Conservation (phyloP, 1,140 invertebrate species). For the Nomia melanderi region DNA sequence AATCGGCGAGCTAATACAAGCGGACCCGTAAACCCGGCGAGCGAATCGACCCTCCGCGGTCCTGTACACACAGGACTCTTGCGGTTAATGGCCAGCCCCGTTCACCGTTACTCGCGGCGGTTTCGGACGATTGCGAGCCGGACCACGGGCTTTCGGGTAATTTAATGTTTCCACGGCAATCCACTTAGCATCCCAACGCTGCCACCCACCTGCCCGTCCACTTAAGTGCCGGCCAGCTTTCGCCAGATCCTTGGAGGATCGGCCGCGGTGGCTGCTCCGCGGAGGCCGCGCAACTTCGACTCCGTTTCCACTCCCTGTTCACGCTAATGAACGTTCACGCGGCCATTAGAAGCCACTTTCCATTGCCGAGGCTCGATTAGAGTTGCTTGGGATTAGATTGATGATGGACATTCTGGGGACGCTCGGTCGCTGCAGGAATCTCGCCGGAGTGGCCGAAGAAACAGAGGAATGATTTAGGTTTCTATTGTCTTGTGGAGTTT, state of each 20-base stretch:
- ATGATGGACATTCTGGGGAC: too few species aligned
- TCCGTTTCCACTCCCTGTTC: background rate
- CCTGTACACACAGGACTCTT: constrained; percentile 52
- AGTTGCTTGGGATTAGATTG: too few species aligned
- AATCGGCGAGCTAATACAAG: constrained; percentile 54
- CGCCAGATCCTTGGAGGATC: background rate
- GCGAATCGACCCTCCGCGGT: constrained; percentile 30
- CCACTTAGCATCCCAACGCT: constrained; percentile 50
- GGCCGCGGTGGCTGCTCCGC: too few species aligned
- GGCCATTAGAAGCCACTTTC: background rate
- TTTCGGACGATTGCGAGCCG: constrained; percentile 56
- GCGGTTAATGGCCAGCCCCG: constrained; percentile 56
- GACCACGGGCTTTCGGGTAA: constrained; percentile 49
- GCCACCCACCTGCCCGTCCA: too few species aligned
- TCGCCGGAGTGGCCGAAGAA: too few species aligned
- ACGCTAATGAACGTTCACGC: background rate
- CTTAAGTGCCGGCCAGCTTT: background rate
- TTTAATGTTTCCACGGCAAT: constrained; percentile 62
- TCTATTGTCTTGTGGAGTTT: too few species aligned
- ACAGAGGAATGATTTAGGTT: too few species aligned
- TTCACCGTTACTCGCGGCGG: constrained; percentile 47
- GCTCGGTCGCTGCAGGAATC: too few species aligned
- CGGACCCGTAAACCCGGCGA: constrained; percentile 44
- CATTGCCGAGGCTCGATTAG: background rate
- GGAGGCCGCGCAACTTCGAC: too few species aligned